Base-by-base conservation (phyloP, 2,797 vertebrate species). In the Catharus ustulatus region DNA sequence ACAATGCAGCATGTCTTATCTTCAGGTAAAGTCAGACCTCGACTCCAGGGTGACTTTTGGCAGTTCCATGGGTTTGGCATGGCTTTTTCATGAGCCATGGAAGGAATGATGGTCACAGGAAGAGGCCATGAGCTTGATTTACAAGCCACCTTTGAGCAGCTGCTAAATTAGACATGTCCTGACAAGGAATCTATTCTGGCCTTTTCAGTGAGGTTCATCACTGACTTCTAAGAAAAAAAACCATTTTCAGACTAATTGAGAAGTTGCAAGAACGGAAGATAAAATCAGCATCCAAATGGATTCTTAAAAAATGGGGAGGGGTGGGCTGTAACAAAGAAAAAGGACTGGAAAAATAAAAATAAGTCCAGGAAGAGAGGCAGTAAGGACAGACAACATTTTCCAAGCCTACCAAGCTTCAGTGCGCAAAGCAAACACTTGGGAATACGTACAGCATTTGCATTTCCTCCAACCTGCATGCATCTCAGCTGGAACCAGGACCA, bases 401-500 rank as follows among this genome's bases (percentile, higher is more conserved):
- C 57, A 76, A 58, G 58, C 7, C 62, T 71, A 68, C 45, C 71
- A 57, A 69, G 51, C 17, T 57, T 89, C 52, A 26, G 4, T 5
- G 22, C 30, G 55, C 57, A 90, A 71, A 57, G 46, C n/a, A 79
- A 95, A 82, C n/a, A 64, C 55, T 71, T 6, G 4, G 20, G n/a
- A 80, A 36, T 72, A 98, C 99, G 97, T 97, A 99, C 99, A 38
- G 99, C 99, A 8, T 94, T 98, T 38, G 98, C 97, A 24, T 99
- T 99, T 78, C 99, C 99, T 93, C 99, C 99, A 10, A 99, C 98
- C 95, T 99, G 99, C 99, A 99, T 99, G 94, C 99, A 99, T 58
- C 99, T 98, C 87, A 99, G 94, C 95, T 99, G 99, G 96, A 98
- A 99, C 99, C 99, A 99, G 6, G 99, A 99, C 99, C 99, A 99